A percentile compares a stretch with the other conserved stretches of the same genome.
Conservation (phyloP, 1,140 invertebrate species). For the Eupeodes corollae region DNA sequence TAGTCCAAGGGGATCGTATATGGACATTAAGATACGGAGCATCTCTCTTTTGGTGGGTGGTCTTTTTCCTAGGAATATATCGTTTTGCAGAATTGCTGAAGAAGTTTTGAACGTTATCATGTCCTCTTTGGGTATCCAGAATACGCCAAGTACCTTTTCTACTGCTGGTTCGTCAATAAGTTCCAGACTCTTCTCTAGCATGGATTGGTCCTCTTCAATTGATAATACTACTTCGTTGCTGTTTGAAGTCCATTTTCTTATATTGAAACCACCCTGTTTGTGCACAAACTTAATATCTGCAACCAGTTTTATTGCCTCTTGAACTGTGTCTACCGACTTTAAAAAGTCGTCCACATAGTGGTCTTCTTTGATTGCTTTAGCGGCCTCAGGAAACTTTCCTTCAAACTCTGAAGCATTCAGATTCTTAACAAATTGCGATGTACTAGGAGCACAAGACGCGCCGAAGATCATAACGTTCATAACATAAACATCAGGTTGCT, state of each 20-base stretch:
- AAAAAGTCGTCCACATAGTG: slow-evolving; percentile 33
- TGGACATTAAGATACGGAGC: neutral
- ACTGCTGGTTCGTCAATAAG: neutral
- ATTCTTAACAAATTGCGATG: slow-evolving; percentile 7
- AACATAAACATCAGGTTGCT: neutral
- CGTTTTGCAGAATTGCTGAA: neutral
- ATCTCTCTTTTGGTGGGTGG: neutral
- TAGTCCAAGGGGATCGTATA: too few relatives aligned
- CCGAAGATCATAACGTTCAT: slow-evolving; percentile 3
- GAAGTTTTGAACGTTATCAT: neutral
- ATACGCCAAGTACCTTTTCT: neutral
- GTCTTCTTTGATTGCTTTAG: slow-evolving; percentile 15
- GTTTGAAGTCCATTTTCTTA: neutral
- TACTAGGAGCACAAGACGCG: slow-evolving; percentile 1
- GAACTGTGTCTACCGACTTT: neutral
- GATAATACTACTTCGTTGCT: slow-evolving; percentile 3
- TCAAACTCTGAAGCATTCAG: slow-evolving; percentile 13
- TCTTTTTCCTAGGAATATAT: too few relatives aligned
- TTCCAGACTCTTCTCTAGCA: neutral
- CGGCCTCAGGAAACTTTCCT: slow-evolving; percentile 11
- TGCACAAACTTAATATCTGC: neutral
- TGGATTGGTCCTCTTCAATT: neutral
- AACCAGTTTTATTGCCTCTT: neutral
- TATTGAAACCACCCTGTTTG: neutral
- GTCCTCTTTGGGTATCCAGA: neutral